phyloP scores from a whole-genome alignment of 2,888 invertebrate genomes.

The Eretmocerus hayati region DNA sequence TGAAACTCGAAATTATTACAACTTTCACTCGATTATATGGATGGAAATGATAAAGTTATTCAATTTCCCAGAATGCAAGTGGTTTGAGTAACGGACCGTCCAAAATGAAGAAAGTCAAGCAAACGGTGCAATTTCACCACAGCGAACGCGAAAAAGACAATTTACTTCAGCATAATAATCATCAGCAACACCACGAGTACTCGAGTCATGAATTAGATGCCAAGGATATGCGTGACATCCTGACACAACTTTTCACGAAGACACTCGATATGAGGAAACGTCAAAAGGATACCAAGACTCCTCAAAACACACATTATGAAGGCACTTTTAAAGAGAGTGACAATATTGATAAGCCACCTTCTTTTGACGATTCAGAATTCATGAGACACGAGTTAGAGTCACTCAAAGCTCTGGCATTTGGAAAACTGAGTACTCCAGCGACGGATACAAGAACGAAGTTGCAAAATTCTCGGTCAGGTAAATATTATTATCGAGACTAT shows the following conservation, averaged over 20 bases:
- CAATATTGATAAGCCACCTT: slow-evolving; percentile 36
- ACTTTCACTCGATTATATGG: too few species aligned
- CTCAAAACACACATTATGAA: slow-evolving; percentile 38
- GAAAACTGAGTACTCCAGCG: too few species aligned
- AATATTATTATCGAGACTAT: too few species aligned
- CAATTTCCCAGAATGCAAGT: too few species aligned
- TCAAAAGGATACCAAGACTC: slow-evolving; percentile 30
- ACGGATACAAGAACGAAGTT: too few species aligned
- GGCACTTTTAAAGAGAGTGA: slow-evolving; percentile 33
- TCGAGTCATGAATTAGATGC: slow-evolving; percentile 38
- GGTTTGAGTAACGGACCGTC: slow-evolving; percentile 55
- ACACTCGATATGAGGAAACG: slow-evolving; percentile 34
- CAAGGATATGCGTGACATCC: slow-evolving; percentile 35
- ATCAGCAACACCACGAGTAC: slow-evolving; percentile 21
- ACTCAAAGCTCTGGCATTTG: too few species aligned
- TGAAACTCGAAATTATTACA: too few species aligned
- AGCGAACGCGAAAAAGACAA: slow-evolving; percentile 19
- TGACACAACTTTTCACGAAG: slow-evolving; percentile 34
- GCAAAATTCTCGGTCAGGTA: too few species aligned
- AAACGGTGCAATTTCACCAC: slow-evolving; percentile 58
- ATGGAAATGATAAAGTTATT: too few species aligned
- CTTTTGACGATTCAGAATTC: slow-evolving; percentile 16
- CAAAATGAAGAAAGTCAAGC: slow-evolving; percentile 57
- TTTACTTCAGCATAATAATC: background rate
- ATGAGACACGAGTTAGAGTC: slow-evolving; percentile 14